Conservation (phyloP, 2,113 vertebrate species). For the Labeo catla region DNA sequence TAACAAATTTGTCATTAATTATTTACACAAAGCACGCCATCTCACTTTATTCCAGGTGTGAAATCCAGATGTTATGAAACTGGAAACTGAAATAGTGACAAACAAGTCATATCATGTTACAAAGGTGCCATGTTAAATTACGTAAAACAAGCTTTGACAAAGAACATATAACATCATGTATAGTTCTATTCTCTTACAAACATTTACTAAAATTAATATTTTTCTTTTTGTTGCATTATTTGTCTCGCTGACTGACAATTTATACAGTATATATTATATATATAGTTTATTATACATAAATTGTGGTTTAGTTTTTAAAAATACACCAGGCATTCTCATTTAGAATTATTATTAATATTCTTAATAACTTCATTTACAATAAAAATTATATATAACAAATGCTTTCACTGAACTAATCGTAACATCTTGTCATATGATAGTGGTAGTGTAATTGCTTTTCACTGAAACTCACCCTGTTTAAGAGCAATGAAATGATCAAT, state of each 20-base stretch:
- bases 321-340: neutral
- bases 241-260: neutral
- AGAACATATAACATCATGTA: neutral
- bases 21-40: neutral
- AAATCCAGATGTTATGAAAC: constrained; percentile 13
- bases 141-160: neutral
- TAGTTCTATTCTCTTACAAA: neutral
- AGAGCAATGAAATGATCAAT: neutral
- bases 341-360: neutral
- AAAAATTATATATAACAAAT: neutral
- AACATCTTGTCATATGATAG: neutral
- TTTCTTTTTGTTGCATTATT: neutral
- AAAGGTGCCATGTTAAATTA: neutral
- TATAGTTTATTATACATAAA: neutral
- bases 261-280: neutral
- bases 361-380: neutral
- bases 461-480: neutral
- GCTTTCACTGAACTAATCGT: neutral
- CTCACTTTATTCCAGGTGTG: neutral
- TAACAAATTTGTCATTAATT: constrained; percentile 21
- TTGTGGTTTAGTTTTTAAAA: neutral
- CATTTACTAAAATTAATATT: neutral
- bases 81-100: neutral
- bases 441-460: neutral
- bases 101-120: neutral